Evolutionary conservation across 2,888 invertebrate genomes (phyloP), one percentile per base, ranked within the genome.

Genomic region (Tanytarsus gracilentus): DNA sequence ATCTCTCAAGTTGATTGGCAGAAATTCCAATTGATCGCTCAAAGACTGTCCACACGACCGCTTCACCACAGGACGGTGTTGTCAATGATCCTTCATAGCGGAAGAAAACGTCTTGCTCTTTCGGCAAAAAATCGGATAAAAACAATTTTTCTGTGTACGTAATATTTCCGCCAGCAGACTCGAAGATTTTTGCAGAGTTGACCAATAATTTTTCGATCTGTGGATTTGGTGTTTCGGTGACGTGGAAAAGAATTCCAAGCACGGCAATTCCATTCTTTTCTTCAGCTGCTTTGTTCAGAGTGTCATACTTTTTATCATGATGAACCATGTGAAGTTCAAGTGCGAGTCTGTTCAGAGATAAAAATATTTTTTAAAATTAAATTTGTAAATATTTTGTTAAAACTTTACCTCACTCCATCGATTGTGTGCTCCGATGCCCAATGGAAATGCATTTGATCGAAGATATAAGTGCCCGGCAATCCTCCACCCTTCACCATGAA

Each of bases 391-490:
- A 18, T 23, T 36, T 51, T 5, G 26, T 26, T 59, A 5, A 16
- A 16, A 21, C 71, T 71, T 73, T 65, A 79, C 79, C 78, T 78
- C 68, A 77, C 75, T 8, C 80, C 81, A 63, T 88, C 80, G 14
- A 91, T 73, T 1, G 83, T 82, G 69, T 92, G 91, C 69, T 92
- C 91, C 0, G 90, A 87, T 52, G 83, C 80, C 88, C 89, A 90
- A 69, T 91, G 90, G 71, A 90, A 86, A 69, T 90, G 89, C 53
- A 89, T 74, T 70, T 89, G 86, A 61, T 85, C 83, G 55, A 89
- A 74, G 1, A 78, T 68, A 68, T 82, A 88, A 2, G 70, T 68
- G 27, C 77, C 74, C 40, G 75, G 70, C 49, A 85, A 69, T 3
- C 79, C 80, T 0, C 85, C 86, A 0, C 85, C 86, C 3, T 67